phyloP scores from a whole-genome alignment of 2,888 invertebrate genomes.

The Busseola fusca region DNA sequence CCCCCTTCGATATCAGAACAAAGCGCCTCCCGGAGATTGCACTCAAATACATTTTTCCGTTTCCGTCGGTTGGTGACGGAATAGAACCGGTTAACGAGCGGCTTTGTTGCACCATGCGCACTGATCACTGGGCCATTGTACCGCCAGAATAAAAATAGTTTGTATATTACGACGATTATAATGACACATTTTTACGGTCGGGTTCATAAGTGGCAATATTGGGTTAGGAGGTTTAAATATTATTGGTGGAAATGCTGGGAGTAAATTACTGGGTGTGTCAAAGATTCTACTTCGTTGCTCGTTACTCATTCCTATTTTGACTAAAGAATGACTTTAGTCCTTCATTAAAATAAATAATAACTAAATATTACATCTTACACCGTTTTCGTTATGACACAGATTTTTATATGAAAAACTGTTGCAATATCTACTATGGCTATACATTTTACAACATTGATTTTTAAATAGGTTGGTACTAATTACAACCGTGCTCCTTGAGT shows the following conservation, averaged over 20 bases:
- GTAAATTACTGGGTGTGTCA: not conserved
- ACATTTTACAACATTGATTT: not conserved
- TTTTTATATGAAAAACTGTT: not conserved
- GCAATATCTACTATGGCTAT: not conserved
- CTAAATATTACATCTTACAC: not conserved
- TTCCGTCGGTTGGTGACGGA: slow-evolving; percentile 53
- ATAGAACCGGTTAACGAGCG: slow-evolving; percentile 64
- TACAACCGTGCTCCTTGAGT: not conserved
- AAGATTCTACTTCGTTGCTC: not conserved
- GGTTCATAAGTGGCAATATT: not conserved
- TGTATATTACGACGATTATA: slow-evolving; percentile 11
- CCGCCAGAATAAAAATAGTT: slow-evolving; percentile 23
- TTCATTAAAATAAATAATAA: not conserved
- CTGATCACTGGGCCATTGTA: slow-evolving; percentile 55
- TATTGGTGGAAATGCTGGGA: too few species aligned
- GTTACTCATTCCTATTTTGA: not conserved
- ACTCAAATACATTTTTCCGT: slow-evolving; percentile 74
- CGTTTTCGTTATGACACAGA: not conserved
- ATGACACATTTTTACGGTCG: not conserved
- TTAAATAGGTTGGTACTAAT: too few species aligned
- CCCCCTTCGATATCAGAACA: slow-evolving; percentile 58
- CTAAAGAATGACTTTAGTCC: not conserved
- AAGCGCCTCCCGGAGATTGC: slow-evolving; percentile 75
- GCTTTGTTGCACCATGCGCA: slow-evolving; percentile 61
- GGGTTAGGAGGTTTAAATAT: not conserved